Evolutionary conservation across 2,888 invertebrate genomes (phyloP).

Genomic region (Seladonia tumulorum): DNA sequence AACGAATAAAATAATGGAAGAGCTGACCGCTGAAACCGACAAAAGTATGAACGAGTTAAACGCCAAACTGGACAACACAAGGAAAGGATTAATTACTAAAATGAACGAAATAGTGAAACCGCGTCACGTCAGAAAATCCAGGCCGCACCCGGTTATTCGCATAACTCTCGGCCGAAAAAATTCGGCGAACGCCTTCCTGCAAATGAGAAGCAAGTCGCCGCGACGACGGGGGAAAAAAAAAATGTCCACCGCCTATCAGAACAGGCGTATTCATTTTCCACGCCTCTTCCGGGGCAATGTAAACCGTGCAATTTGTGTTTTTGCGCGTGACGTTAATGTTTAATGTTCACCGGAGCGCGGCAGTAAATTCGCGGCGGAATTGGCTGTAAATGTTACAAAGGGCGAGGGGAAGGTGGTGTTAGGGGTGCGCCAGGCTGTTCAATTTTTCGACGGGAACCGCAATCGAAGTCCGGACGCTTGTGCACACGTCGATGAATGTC

Average conservation of each 20-base stretch:
- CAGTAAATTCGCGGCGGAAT: background rate
- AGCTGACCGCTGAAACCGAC: background rate
- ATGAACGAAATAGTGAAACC: background rate
- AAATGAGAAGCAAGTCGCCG: background rate
- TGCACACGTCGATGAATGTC: background rate
- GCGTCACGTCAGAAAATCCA: background rate
- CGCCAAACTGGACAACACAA: background rate
- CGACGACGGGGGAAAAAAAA: background rate
- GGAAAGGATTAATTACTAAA: background rate
- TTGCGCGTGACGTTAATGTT: background rate
- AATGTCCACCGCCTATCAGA: background rate
- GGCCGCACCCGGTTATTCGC: background rate
- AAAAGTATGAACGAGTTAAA: background rate
- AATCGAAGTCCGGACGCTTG: background rate
- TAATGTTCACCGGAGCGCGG: background rate
- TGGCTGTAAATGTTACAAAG: constrained; percentile 1
- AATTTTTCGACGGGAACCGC: background rate
- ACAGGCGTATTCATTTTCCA: background rate
- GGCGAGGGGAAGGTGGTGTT: background rate
- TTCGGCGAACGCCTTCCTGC: background rate
- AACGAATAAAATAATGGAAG: background rate
- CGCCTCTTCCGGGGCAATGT: background rate
- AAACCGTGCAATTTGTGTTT: background rate
- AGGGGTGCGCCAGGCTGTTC: background rate
- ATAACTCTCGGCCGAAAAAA: background rate